Evolutionary conservation across 2,888 invertebrate species (phyloP).

Genomic region (Dasysyrphus tricinctus): DNA sequence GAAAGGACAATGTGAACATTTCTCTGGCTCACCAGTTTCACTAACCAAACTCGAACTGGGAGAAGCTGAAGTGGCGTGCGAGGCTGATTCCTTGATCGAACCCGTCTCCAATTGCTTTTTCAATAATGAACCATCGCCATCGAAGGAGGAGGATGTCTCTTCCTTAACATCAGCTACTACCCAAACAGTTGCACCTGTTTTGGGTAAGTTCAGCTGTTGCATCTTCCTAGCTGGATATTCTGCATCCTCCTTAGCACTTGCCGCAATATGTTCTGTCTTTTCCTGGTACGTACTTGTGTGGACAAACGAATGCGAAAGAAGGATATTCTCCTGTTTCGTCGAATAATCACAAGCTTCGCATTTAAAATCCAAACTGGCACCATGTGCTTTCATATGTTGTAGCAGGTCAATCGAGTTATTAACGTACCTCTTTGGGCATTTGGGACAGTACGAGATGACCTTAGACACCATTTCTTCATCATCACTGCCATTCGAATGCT

Average conservation of each 20-base stretch:
- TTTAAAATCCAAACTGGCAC: conserved; percentile 83
- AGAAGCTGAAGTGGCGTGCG: conserved; percentile 53
- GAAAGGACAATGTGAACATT: conserved; percentile 92
- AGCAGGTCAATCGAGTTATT: conserved; percentile 89
- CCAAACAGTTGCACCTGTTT: conserved; percentile 81
- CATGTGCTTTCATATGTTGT: conserved; percentile 86
- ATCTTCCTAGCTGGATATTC: conserved; percentile 87
- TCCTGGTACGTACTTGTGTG: conserved; percentile 92
- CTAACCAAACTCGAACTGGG: conserved; percentile 56
- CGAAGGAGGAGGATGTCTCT: conserved; percentile 71
- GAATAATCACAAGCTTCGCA: conserved; percentile 92
- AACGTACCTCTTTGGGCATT: conserved; percentile 91
- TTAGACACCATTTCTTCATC: conserved; percentile 78
- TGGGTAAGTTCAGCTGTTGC: conserved; percentile 81
- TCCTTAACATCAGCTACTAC: conserved; percentile 81
- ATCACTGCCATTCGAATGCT: conserved; percentile 57
- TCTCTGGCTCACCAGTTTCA: conserved; percentile 77
- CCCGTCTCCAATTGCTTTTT: conserved; percentile 82
- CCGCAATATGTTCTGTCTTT: conserved; percentile 88
- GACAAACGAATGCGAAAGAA: conserved; percentile 88
- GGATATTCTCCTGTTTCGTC: conserved; percentile 88
- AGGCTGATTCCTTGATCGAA: conserved; percentile 41
- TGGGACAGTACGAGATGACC: conserved; percentile 89
- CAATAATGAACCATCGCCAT: conserved; percentile 79
- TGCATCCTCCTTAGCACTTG: conserved; percentile 87